Evolutionary conservation across 2,888 invertebrate genomes (phyloP).

Genomic region (Spisula subtruncata): DNA sequence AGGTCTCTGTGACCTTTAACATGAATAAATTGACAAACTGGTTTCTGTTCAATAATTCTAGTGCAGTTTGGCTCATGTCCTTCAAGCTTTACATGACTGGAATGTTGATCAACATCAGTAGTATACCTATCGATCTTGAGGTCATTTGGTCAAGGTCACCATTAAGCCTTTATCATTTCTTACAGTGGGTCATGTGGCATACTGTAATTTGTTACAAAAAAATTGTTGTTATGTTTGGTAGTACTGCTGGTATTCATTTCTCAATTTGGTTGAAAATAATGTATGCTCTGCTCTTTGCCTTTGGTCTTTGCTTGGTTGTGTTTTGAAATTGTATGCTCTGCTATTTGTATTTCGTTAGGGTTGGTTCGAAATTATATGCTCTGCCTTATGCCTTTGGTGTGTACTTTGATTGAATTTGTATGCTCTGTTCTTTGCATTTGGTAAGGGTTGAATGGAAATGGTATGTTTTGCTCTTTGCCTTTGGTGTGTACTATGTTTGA

Average conservation of each 20-base stretch:
- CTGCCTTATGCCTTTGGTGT: not conserved
- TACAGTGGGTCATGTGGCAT: no score
- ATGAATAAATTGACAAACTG: no score
- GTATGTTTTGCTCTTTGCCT: not conserved
- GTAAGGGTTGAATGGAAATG: no score
- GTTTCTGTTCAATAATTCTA: no score
- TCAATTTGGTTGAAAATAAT: not conserved
- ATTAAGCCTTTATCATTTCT: no score
- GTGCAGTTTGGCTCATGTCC: no score
- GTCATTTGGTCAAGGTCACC: no score
- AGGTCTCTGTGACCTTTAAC: no score
- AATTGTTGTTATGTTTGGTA: not conserved
- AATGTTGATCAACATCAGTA: no score
- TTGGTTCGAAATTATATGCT: not conserved
- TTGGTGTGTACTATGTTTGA: not conserved
- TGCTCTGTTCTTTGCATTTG: not conserved
- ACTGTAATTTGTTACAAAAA: no score
- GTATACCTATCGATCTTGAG: no score
- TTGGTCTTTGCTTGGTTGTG: not conserved
- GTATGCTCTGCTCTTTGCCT: not conserved
- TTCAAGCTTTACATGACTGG: no score
- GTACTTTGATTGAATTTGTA: not conserved
- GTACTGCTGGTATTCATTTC: not conserved
- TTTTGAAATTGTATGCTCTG: not conserved
- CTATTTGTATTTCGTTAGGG: not conserved